phyloP scores from a whole-genome alignment of 37 sponge, comb jelly and placozoan genomes.

The Haliclona indistincta region DNA sequence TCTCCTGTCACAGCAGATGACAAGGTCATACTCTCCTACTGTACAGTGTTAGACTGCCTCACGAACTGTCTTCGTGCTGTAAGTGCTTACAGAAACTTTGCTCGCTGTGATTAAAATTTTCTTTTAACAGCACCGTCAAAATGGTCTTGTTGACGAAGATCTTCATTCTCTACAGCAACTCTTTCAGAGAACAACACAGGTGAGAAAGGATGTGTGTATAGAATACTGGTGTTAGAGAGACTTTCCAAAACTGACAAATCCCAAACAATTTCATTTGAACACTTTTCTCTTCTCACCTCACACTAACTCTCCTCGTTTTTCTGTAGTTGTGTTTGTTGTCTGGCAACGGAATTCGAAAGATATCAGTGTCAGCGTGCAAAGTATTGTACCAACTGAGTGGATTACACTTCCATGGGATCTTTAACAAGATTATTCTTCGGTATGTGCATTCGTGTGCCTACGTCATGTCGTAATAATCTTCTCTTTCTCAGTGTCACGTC shows the following conservation, averaged over 20 bases:
- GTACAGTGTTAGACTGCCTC: conserved; percentile 45
- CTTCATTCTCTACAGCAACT: conserved; percentile 52
- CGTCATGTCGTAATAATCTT: background rate
- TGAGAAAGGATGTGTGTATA: too few relatives aligned
- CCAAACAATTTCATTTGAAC: background rate
- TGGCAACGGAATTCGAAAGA: conserved; percentile 7
- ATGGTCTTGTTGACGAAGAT: conserved; percentile 38
- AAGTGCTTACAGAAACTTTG: background rate
- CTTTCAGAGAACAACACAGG: conserved; percentile 58
- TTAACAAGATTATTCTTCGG: conserved; percentile 78
- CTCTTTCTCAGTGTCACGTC: conserved; percentile 49
- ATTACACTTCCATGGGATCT: conserved; percentile 79
- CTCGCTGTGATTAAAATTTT: background rate
- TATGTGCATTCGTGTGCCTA: conserved; percentile 14
- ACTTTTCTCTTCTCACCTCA: background rate
- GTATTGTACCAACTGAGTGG: conserved; percentile 71
- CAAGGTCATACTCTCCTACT: conserved; percentile 43
- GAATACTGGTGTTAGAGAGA: too few relatives aligned
- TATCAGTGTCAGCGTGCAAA: conserved; percentile 30
- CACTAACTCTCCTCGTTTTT: background rate
- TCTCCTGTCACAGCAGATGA: conserved; percentile 53
- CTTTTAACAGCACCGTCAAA: background rate
- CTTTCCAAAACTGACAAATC: too few relatives aligned
- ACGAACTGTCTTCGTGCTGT: conserved; percentile 46
- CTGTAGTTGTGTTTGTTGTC: conserved; percentile 50